phyloP scores from a whole-genome alignment of 2,888 invertebrate species.

The Gerris lacustris region DNA sequence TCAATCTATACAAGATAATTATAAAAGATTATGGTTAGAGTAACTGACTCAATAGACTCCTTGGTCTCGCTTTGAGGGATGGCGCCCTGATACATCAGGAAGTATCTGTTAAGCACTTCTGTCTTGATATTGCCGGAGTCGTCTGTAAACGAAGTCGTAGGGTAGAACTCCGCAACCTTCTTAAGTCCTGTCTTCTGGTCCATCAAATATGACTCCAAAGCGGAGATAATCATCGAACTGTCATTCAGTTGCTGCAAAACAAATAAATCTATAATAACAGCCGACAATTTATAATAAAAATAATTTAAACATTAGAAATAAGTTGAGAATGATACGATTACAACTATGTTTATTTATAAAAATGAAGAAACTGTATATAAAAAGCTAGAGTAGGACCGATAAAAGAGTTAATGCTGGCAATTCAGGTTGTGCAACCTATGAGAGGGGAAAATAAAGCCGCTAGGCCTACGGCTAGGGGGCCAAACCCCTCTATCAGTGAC shows the following conservation, averaged over 20 bases:
- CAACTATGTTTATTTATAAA: too few species aligned
- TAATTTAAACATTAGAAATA: neutral
- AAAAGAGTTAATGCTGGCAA: too few species aligned
- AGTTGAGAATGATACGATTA: too few species aligned
- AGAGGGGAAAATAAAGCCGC: too few species aligned
- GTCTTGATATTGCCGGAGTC: slow-evolving; percentile 52
- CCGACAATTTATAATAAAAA: neutral
- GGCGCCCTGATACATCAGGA: slow-evolving; percentile 62
- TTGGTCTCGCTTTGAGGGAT: slow-evolving; percentile 37
- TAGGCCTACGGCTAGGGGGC: too few species aligned
- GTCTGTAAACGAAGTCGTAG: slow-evolving; percentile 53
- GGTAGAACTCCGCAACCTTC: slow-evolving; percentile 66
- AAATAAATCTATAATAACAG: neutral
- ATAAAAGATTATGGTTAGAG: too few species aligned
- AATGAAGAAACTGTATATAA: too few species aligned
- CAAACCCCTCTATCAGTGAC: too few species aligned
- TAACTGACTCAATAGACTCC: slow-evolving; percentile 36
- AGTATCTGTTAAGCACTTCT: slow-evolving; percentile 79
- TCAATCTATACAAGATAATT: too few species aligned
- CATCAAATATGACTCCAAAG: slow-evolving; percentile 62
- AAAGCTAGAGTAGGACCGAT: too few species aligned
- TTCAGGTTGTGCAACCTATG: too few species aligned
- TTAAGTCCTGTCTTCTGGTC: slow-evolving; percentile 48
- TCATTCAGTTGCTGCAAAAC: slow-evolving; percentile 70
- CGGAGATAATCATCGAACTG: slow-evolving; percentile 85